Evolutionary conservation across 2,797 vertebrate species (phyloP).

Genomic region (Parauchenoglanis punctatus): DNA sequence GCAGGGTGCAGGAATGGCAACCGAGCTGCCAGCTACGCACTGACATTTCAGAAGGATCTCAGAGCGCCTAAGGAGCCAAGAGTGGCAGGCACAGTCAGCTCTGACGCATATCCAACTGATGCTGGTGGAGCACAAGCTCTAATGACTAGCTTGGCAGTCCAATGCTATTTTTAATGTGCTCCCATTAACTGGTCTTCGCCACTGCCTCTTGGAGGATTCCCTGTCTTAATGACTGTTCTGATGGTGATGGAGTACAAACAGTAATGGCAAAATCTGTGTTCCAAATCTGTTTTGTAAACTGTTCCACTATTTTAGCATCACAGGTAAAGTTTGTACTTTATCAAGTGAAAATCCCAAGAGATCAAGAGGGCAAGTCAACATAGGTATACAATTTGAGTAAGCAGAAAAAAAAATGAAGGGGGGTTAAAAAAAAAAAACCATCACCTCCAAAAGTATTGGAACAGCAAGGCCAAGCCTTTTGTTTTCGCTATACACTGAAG

Average conservation of each 20-base stretch:
- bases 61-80: slow-evolving; percentile 55
- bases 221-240: background rate
- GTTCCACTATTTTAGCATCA: background rate
- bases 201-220: slow-evolving; percentile 5
- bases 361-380: background rate
- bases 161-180: slow-evolving; percentile 22
- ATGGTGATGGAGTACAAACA: background rate
- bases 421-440: no score
- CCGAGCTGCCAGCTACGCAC: slow-evolving; percentile 57
- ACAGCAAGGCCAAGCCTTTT: background rate
- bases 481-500: background rate
- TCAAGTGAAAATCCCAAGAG: background rate
- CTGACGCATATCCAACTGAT: slow-evolving; percentile 36
- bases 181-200: background rate
- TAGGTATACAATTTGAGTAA: background rate
- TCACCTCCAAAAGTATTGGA: background rate
- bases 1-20: slow-evolving; percentile 62
- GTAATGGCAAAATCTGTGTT: background rate
- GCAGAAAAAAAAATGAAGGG: no score
- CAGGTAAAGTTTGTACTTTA: background rate
- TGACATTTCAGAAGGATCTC: slow-evolving; percentile 72
- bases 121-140: slow-evolving; percentile 14
- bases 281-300: background rate
- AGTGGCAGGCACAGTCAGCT: slow-evolving; percentile 51
- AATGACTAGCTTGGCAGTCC: slow-evolving; percentile 26